Evolutionary conservation across 2,888 invertebrate genomes (phyloP).

Genomic region (Brachynemurus nebulosus): DNA sequence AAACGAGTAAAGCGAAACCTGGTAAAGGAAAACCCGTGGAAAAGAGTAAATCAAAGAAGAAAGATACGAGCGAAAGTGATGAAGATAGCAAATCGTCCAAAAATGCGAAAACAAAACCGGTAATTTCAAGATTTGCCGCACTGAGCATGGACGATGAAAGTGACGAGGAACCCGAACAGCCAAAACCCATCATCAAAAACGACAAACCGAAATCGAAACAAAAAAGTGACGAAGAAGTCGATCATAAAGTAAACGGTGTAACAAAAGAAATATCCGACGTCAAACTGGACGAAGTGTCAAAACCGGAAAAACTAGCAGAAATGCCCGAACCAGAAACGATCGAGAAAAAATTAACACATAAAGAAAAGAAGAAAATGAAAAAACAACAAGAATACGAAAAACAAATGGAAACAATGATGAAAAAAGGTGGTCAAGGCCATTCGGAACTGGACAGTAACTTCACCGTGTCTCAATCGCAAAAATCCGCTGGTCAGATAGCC

Average conservation of each 20-base stretch:
- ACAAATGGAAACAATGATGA: conserved; percentile 70
- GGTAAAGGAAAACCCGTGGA: neutral
- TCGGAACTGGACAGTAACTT: conserved; percentile 88
- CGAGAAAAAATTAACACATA: conserved; percentile 73
- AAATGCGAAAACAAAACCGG: conserved; percentile 14
- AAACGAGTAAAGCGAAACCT: neutral
- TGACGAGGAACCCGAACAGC: conserved; percentile 18
- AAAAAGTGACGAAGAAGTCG: conserved; percentile 12
- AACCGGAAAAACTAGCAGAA: neutral
- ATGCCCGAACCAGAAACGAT: conserved; percentile 28
- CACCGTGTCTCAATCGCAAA: conserved; percentile 78
- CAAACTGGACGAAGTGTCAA: conserved; percentile 1
- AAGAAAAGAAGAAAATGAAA: conserved; percentile 83
- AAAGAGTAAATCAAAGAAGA: conserved; percentile 22
- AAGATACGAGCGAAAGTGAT: conserved; percentile 24
- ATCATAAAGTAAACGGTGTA: conserved; percentile 10
- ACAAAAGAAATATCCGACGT: neutral
- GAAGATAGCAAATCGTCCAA: conserved; percentile 16
- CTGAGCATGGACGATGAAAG: too few relatives aligned
- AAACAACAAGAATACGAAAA: conserved; percentile 80
- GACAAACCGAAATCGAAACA: conserved; percentile 27
- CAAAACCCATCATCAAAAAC: conserved; percentile 25
- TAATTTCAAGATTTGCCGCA: too few relatives aligned
- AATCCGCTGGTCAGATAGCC: conserved; percentile 58
- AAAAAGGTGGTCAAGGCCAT: conserved; percentile 78